Base-by-base conservation (phyloP, 2,888 invertebrate species). In the Brenthis hecate region DNA sequence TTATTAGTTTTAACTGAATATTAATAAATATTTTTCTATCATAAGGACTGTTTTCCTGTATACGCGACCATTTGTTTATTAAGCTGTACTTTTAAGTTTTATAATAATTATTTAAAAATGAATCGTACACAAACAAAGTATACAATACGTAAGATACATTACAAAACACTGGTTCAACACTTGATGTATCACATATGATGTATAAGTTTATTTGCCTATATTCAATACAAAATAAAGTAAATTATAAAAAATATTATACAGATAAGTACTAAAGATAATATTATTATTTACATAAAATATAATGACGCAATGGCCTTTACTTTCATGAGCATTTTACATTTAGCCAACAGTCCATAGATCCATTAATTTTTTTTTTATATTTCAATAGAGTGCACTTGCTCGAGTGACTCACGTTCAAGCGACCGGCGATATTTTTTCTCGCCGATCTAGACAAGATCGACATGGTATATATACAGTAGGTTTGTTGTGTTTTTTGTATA, bases 341-440 rank as follows among this genome's bases (percentile, higher is more conserved):
- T 54, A 62, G 16, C 14, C 11, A 43, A 43, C 43, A 13, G 62
- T 36, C 43, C 23, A 62, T 54, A 62, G 62, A 53, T 16, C 23
- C 43, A 62, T 53, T 62, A 53, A 62, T n/a, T 43, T 51, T 58
- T 58, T 68, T 67, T 67, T 69, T 67, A 67, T 62, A 23, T 53
- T 23, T 43, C 50, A 53, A 62, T 65, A 56, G 51, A 70, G 56
- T 69, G 48, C 68, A 72, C 51, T 64, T 68, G 71, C 55, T 60
- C 48, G 54, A 64, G 56, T 74, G 73, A 74, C 60, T 74, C 73
- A 74, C 60, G 71, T 65, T 72, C 58, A 19, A 73, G 73, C 70
- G 73, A 74, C 69, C 71, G 73, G 72, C 65, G 63, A 67, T 69
- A 54, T 73, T 72, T 74, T 71, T 74, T 70, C 57, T 64, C 57